Base-by-base conservation (phyloP, 2,888 invertebrate species). In the Drosophila nigricruria region DNA sequence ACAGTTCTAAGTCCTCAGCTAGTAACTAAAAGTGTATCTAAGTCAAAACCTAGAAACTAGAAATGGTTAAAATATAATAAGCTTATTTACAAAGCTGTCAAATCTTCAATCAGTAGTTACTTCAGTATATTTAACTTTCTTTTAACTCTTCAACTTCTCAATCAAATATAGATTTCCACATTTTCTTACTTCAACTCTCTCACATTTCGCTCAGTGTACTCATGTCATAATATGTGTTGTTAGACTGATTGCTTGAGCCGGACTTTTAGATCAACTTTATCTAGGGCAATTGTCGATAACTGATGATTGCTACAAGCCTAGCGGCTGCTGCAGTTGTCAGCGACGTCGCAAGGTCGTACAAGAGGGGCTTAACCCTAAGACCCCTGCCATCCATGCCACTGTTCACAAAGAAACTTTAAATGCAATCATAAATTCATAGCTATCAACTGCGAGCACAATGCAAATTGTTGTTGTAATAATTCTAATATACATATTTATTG, bases 241-340 rank as follows among this genome's bases (percentile, higher is more conserved):
- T 62, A n/a, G 18, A 40, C 18, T 58, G 73, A 43, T 60, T 59
- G 65, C 59, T 6, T 20, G 45, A 78, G 53, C 82, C 83, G 76
- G 83, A 85, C 70, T 59, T 74, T 36, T 47, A 49, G 40, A 47
- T 10, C 49, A 45, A 38, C 68, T 43, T 43, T 77, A 88, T 83
- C 84, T 86, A 81, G 88, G 73, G 71, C 84, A 88, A 60, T 65
- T 72, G 78, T 70, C 68, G 71, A 73, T 83, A 73, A 66, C 30
- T 63, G 58, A 66, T 58, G 47, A 53, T 47, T 32, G 52, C 57
- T 20, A 20, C 34, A 18, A 36, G 77, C 50, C 61, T 38, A 23
- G 38, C 27, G 38, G 64, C 74, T 59, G 59, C 25, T 9, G 42
- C 58, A 40, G 27, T 27, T 23, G 8, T 6, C 80, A 76, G 63